Percentiles rank a stretch among this genome's conserved stretches.
Evolutionary conservation across 2,113 vertebrate genomes (phyloP).

Genomic region (Rutilus rutilus): DNA sequence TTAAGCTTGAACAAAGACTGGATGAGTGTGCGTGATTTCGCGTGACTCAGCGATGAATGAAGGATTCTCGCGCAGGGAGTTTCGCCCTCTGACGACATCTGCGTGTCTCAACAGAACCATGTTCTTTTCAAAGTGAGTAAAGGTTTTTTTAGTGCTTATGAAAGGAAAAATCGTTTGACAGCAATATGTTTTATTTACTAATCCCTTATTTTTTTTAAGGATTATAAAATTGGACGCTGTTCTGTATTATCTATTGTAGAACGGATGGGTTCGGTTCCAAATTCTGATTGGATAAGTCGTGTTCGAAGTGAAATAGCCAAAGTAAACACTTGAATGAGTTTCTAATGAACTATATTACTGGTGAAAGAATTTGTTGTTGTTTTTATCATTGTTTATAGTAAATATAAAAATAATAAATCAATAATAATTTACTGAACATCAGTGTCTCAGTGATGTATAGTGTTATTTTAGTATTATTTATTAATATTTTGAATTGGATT

Average conservation of each 20-base stretch:
- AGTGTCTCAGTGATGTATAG: neutral
- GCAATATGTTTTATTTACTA: neutral
- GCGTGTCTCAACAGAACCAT: slow-evolving; percentile 52
- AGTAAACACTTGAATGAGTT: neutral
- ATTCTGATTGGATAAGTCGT: neutral
- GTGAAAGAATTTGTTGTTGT: neutral
- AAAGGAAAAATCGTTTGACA: neutral
- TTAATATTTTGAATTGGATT: no score
- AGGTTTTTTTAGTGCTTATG: neutral
- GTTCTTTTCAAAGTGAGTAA: slow-evolving; percentile 38
- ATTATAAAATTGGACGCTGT: neutral
- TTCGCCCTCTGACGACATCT: slow-evolving; percentile 30
- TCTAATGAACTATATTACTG: no score
- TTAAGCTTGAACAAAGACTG: slow-evolving; percentile 2
- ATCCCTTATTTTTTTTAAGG: neutral
- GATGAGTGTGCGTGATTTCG: slow-evolving; percentile 8
- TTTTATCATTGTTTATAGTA: neutral
- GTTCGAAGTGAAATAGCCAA: neutral
- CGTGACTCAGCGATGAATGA: slow-evolving; percentile 13
- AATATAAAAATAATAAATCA: neutral
- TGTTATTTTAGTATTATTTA: no score
- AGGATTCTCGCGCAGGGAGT: slow-evolving; percentile 68
- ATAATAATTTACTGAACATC: neutral
- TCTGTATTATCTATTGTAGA: neutral
- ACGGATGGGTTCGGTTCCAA: neutral